These are phyloP conservation scores for Lepidurus couesii DNA, from an alignment of 1,140 invertebrate species.

Conservation along the genomic window DNA sequence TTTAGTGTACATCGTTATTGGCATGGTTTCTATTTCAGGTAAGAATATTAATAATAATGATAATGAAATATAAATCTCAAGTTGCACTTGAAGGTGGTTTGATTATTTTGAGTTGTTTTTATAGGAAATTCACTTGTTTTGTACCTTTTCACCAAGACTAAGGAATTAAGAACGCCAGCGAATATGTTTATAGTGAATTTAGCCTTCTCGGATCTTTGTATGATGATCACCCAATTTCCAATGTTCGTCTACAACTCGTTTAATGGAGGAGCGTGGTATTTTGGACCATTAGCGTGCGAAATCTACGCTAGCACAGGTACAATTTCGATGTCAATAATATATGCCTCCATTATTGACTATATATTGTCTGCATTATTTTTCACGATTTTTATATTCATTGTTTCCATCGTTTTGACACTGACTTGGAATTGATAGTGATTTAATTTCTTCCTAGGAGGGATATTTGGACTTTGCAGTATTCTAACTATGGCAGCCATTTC, in stretches of 20 bases:
- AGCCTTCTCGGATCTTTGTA: conserved; percentile 77
- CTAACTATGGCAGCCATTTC: conserved; percentile 32
- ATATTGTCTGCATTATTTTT: neutral
- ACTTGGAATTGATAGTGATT: neutral
- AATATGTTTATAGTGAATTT: conserved; percentile 80
- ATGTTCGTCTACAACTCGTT: conserved; percentile 46
- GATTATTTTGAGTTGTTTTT: neutral
- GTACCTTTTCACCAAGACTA: conserved; percentile 42
- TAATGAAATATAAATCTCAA: neutral
- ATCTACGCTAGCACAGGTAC: conserved; percentile 36
- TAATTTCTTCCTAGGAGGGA: neutral
- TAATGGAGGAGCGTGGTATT: conserved; percentile 35
- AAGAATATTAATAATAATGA: neutral
- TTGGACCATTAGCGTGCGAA: conserved; percentile 35
- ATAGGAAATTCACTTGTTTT: conserved; percentile 35
- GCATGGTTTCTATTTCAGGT: conserved; percentile 8
- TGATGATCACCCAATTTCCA: conserved; percentile 60
- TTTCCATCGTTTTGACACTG: neutral
- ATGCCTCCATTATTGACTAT: neutral
- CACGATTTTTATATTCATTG: neutral
- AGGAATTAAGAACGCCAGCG: conserved; percentile 67
- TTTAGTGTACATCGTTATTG: conserved; percentile 20
- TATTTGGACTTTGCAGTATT: conserved; percentile 33
- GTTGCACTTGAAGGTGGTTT: conserved; percentile 2
- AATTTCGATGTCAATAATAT: neutral